These are phyloP conservation scores for Crypturellus tataupa DNA, from an alignment of 2,797 vertebrate species.

Conservation along the genomic window DNA sequence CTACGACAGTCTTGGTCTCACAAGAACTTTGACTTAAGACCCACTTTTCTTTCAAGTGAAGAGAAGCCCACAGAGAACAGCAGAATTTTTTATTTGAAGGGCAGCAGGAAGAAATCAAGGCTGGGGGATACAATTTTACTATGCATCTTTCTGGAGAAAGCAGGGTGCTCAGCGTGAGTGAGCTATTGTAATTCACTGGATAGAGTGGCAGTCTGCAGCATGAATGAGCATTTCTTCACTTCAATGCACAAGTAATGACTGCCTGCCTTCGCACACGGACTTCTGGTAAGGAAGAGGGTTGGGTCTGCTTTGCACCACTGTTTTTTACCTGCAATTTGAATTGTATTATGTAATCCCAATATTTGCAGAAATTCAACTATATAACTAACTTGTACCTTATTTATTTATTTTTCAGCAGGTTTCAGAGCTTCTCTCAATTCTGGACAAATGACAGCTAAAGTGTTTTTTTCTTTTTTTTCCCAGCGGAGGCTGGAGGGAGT, in stretches of 20 bases:
- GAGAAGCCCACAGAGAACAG: background rate
- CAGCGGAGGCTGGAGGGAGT: background rate
- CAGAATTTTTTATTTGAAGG: background rate
- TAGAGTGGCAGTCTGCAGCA: background rate
- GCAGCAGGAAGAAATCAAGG: background rate
- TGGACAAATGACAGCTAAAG: background rate
- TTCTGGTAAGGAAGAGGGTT: background rate
- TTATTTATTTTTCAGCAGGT: background rate
- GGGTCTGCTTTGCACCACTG: background rate
- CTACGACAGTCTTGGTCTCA: background rate
- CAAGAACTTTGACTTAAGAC: background rate
- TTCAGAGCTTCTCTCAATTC: background rate
- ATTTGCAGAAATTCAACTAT: background rate
- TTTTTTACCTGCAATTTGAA: background rate
- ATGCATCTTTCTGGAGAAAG: constrained; percentile 29
- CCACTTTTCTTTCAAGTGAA: background rate
- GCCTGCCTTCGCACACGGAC: background rate
- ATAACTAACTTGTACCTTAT: background rate
- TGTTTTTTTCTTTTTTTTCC: too few relatives aligned
- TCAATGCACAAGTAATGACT: background rate
- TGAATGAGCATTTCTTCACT: constrained; percentile 48
- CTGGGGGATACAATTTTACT: background rate
- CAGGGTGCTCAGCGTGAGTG: background rate
- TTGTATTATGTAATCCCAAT: background rate
- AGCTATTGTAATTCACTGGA: constrained; percentile 26